These are phyloP conservation scores for Takifugu bimaculatus DNA, from an alignment of 2,113 vertebrate species.

Conservation along the genomic window DNA sequence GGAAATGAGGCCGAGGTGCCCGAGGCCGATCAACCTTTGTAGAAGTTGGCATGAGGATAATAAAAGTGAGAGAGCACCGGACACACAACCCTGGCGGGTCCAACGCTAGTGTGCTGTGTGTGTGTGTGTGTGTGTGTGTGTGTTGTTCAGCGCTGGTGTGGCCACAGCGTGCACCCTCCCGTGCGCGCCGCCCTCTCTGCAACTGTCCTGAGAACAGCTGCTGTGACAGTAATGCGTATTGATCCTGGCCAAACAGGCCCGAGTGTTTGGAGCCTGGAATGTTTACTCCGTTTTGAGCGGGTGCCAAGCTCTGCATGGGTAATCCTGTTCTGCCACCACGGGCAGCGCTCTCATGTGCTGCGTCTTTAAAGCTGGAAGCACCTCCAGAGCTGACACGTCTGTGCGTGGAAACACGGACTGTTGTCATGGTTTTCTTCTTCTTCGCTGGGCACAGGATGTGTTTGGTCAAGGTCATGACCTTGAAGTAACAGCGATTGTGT, in stretches of 20 bases:
- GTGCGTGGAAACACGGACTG: too few relatives aligned
- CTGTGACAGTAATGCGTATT: slow-evolving; percentile 66
- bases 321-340: slow-evolving; percentile 61
- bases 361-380: not conserved
- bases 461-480: slow-evolving; percentile 45
- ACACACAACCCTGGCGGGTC: slow-evolving; percentile 5
- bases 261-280: slow-evolving; percentile 64
- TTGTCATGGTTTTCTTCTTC: slow-evolving; percentile 1
- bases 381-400: not conserved
- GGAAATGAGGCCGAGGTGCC: slow-evolving; percentile 16
- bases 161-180: slow-evolving; percentile 8
- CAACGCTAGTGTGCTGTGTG: slow-evolving; percentile 6
- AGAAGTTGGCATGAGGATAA: not conserved
- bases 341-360: slow-evolving; percentile 5
- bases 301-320: slow-evolving; percentile 63
- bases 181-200: slow-evolving; percentile 13
- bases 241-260: slow-evolving; percentile 62
- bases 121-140: slow-evolving; percentile 11
- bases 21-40: not conserved
- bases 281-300: slow-evolving; percentile 63
- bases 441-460: slow-evolving; percentile 12
- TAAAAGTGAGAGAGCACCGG: slow-evolving; percentile 4
- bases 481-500: slow-evolving; percentile 38
- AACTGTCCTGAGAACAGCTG: slow-evolving; percentile 25
- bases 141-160: not conserved